Percentiles rank a stretch among this genome's conserved stretches.
Evolutionary conservation across 1,140 invertebrate genomes (phyloP).

Genomic region (Hypothenemus hampei): DNA sequence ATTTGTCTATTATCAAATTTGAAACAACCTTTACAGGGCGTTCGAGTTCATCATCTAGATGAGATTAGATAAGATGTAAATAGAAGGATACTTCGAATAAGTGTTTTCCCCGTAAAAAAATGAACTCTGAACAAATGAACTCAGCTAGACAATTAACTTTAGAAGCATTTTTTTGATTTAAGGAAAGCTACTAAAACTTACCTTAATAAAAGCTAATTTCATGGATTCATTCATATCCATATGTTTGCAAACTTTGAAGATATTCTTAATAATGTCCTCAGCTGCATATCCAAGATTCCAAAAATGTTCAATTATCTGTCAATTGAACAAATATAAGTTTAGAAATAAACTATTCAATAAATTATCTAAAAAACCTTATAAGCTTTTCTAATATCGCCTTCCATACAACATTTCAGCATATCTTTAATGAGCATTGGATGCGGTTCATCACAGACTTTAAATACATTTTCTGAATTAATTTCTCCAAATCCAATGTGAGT

Average conservation of each 20-base stretch:
- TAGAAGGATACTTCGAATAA: too few relatives aligned
- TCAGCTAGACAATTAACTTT: too few relatives aligned
- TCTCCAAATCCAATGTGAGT: conserved; percentile 92
- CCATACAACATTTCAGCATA: conserved; percentile 83
- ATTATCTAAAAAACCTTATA: conserved; percentile 59
- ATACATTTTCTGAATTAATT: conserved; percentile 94
- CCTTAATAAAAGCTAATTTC: conserved; percentile 84
- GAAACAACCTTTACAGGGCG: too few relatives aligned
- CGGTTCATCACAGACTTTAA: conserved; percentile 99
- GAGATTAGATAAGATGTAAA: too few relatives aligned
- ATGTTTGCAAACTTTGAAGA: conserved; percentile 90
- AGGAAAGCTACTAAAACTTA: conserved; percentile 43
- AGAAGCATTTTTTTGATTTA: too few relatives aligned
- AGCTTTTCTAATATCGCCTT: conserved; percentile 80
- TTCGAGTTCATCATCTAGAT: too few relatives aligned
- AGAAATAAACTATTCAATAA: conserved; percentile 1
- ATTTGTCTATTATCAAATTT: too few relatives aligned
- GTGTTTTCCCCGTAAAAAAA: too few relatives aligned
- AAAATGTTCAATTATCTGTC: conserved; percentile 73
- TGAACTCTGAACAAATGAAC: too few relatives aligned
- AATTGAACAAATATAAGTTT: neutral
- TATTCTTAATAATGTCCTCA: conserved; percentile 93
- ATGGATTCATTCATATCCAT: conserved; percentile 73
- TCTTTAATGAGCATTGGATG: conserved; percentile 90
- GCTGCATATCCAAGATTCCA: conserved; percentile 92